Evolutionary conservation across 2,888 invertebrate genomes (phyloP).

Genomic region (Cerastoderma edule): DNA sequence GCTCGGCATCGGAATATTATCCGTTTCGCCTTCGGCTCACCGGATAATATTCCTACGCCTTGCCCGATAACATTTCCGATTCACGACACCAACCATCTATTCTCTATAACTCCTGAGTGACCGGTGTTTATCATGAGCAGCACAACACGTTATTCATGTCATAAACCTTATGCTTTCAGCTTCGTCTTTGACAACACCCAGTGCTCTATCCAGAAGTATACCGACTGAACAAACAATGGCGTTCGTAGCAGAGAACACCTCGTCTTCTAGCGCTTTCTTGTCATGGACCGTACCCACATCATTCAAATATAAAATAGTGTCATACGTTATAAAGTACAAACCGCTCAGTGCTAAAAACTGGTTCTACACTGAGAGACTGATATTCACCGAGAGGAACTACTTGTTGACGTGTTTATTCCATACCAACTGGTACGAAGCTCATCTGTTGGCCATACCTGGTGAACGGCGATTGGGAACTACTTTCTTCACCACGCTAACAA

Average conservation of each 20-base stretch:
- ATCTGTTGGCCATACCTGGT: slow-evolving; percentile 39
- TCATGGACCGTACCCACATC: slow-evolving; percentile 32
- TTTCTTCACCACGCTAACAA: slow-evolving; percentile 47
- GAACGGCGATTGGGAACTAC: slow-evolving; percentile 36
- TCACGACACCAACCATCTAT: too few relatives aligned
- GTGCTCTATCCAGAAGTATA: slow-evolving; percentile 1
- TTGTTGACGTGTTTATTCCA: slow-evolving; percentile 36
- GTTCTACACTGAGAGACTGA: slow-evolving; percentile 40
- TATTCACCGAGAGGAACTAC: slow-evolving; percentile 33
- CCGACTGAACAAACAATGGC: slow-evolving; percentile 7
- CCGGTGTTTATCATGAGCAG: too few relatives aligned
- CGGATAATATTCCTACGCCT: too few relatives aligned
- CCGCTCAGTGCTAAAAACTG: slow-evolving; percentile 36
- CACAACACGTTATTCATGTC: too few relatives aligned
- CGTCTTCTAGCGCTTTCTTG: slow-evolving; percentile 41
- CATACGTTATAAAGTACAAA: slow-evolving; percentile 46
- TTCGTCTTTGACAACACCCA: not conserved
- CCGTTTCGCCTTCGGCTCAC: too few relatives aligned
- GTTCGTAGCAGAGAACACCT: slow-evolving; percentile 29
- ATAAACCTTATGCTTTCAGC: slow-evolving; percentile 18
- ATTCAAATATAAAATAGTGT: slow-evolving; percentile 27
- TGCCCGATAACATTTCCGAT: too few relatives aligned
- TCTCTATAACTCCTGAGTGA: too few relatives aligned
- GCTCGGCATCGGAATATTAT: too few relatives aligned
- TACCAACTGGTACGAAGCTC: slow-evolving; percentile 47